Percentiles rank a stretch among this genome's conserved stretches.
Evolutionary conservation across 2,888 invertebrate species (phyloP).

Genomic region (Galeruca laticollis): DNA sequence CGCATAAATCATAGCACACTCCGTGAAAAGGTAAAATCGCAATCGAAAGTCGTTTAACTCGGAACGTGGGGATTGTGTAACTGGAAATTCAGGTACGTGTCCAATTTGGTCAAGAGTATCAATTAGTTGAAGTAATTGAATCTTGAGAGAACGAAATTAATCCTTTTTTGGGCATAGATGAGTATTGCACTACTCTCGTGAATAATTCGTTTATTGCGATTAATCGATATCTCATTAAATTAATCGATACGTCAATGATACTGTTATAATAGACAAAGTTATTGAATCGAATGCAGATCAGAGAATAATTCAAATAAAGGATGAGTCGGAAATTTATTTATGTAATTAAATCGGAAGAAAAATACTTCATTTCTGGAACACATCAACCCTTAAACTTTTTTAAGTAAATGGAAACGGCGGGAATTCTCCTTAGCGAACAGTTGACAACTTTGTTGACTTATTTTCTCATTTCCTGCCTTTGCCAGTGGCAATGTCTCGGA

Average conservation of each 20-base stretch:
- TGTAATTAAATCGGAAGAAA: too few relatives aligned
- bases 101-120: not conserved
- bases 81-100: not conserved
- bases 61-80: not conserved
- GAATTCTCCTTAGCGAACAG: not conserved
- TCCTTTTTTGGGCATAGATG: too few relatives aligned
- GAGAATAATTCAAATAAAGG: too few relatives aligned
- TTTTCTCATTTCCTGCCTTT: slow-evolving; percentile 44
- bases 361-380: too few relatives aligned
- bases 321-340: too few relatives aligned
- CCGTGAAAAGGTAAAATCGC: slow-evolving; percentile 16
- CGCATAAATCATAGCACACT: slow-evolving; percentile 25
- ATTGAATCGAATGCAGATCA: too few relatives aligned
- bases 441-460: slow-evolving; percentile 37
- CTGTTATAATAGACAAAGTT: too few relatives aligned
- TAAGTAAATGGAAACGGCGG: slow-evolving; percentile 1
- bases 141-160: not conserved
- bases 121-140: not conserved
- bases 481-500: slow-evolving; percentile 15
- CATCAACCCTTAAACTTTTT: not conserved
- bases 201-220: too few relatives aligned
- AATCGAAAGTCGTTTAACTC: not conserved
- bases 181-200: too few relatives aligned
- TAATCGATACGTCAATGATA: too few relatives aligned
- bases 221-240: too few relatives aligned